These are phyloP conservation scores for Drosophila hydei DNA, from an alignment of 1,140 invertebrate genomes.

Conservation along the genomic window DNA sequence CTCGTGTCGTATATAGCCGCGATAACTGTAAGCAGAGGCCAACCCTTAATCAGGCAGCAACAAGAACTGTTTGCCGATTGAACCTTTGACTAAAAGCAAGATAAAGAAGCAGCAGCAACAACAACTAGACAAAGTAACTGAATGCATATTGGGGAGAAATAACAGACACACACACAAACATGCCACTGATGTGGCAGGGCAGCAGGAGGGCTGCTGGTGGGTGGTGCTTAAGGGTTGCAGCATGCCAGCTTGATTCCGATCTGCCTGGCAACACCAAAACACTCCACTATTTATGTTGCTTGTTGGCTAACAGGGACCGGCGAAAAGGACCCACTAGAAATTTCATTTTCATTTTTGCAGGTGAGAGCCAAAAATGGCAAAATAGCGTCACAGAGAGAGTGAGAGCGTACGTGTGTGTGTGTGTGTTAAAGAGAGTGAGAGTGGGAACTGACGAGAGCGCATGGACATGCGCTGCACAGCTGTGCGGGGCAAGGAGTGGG, in stretches of 20 bases:
- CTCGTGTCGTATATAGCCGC: constrained; percentile 9
- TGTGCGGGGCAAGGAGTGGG: neutral
- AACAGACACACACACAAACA: neutral
- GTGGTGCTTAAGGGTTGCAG: constrained; percentile 69
- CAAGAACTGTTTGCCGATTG: constrained; percentile 44
- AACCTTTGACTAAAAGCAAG: constrained; percentile 51
- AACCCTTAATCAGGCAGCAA: constrained; percentile 62
- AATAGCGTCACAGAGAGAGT: constrained; percentile 3
- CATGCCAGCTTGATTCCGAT: constrained; percentile 34
- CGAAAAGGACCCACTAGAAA: constrained; percentile 62
- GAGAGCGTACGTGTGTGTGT: neutral
- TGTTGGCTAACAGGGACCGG: constrained; percentile 24
- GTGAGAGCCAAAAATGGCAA: constrained; percentile 46
- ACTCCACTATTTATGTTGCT: constrained; percentile 57
- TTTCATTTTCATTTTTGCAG: constrained; percentile 79
- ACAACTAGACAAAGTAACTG: constrained; percentile 28
- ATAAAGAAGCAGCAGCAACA: constrained; percentile 39
- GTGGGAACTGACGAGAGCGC: constrained; percentile 26
- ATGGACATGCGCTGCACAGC: constrained; percentile 51
- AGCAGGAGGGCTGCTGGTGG: constrained; percentile 1
- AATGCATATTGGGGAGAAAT: constrained; percentile 40
- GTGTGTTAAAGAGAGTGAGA: neutral
- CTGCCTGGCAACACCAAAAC: constrained; percentile 61
- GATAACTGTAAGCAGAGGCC: constrained; percentile 19
- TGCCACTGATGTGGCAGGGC: neutral